Percentiles rank a stretch among this genome's conserved stretches.
Conservation (phyloP, 2,113 vertebrate genomes). For the Climacteris rufus region DNA sequence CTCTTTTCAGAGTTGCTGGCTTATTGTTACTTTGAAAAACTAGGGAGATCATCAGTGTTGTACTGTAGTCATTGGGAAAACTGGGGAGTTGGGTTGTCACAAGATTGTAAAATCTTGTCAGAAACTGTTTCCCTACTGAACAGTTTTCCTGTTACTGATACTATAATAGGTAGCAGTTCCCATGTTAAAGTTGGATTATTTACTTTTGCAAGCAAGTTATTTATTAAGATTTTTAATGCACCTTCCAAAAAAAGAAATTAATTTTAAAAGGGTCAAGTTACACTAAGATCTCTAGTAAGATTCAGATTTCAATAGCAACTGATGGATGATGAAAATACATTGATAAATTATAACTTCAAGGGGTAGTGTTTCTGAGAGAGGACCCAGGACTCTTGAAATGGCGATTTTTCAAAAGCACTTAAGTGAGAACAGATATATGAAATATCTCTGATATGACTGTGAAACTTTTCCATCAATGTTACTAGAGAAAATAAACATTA, state of each 20-base stretch:
- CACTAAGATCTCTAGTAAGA: neutral
- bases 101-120: neutral
- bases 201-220: neutral
- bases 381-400: neutral
- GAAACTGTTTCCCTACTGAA: neutral
- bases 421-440: neutral
- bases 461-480: neutral
- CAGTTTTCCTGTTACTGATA: neutral
- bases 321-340: neutral
- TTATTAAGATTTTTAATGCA: neutral
- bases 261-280: neutral
- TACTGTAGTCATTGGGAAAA: neutral
- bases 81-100: neutral
- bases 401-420: neutral
- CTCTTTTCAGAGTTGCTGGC: neutral
- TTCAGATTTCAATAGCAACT: neutral
- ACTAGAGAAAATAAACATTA: neutral
- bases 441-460: neutral
- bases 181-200: neutral
- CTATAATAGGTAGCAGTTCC: neutral
- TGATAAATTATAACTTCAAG: neutral
- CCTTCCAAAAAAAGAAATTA: rapidly evolving
- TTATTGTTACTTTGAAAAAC: neutral
- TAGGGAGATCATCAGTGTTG: rapidly evolving
- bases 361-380: neutral